Percentiles rank a stretch among this genome's conserved stretches.
These are phyloP conservation scores for Micromys minutus DNA, from an alignment of 2,113 vertebrate genomes.

Conservation along the genomic window DNA sequence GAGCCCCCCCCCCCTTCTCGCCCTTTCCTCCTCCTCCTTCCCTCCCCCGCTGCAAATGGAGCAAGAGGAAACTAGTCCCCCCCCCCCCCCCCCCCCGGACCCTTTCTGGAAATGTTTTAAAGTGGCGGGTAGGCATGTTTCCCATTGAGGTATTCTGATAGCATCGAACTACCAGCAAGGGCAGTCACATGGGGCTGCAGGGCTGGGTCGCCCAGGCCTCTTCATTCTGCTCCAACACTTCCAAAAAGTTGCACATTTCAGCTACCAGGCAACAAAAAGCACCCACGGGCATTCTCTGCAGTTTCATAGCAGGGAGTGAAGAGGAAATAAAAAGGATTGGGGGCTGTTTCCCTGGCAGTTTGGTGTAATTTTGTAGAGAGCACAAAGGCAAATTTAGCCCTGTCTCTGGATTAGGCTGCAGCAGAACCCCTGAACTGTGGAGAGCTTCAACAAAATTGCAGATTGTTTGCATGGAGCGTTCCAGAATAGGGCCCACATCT, in stretches of 20 bases:
- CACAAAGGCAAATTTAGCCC: slow-evolving; percentile 28
- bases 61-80: neutral
- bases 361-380: slow-evolving; percentile 35
- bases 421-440: slow-evolving; percentile 1
- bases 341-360: slow-evolving; percentile 45
- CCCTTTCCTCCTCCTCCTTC: too few relatives aligned
- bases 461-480: neutral
- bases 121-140: slow-evolving; percentile 1
- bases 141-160: slow-evolving; percentile 38
- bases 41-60: neutral
- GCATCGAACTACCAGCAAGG: slow-evolving; percentile 5
- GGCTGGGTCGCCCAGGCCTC: neutral
- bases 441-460: slow-evolving; percentile 14
- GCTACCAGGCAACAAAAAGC: slow-evolving; percentile 64
- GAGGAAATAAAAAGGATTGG: slow-evolving; percentile 63
- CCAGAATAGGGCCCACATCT: slow-evolving; percentile 6
- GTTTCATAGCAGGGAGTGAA: slow-evolving; percentile 47
- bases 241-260: slow-evolving; percentile 66
- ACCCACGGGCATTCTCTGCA: slow-evolving; percentile 55
- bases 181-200: neutral
- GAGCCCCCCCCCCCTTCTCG: neutral
- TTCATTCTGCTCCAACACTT: slow-evolving; percentile 48
- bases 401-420: slow-evolving; percentile 49
- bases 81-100: neutral
- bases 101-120: slow-evolving; percentile 43